A percentile compares a stretch with the other conserved stretches of the same genome.
Evolutionary conservation across 2,888 invertebrate species (phyloP).

Genomic region (Encarsia formosa): DNA sequence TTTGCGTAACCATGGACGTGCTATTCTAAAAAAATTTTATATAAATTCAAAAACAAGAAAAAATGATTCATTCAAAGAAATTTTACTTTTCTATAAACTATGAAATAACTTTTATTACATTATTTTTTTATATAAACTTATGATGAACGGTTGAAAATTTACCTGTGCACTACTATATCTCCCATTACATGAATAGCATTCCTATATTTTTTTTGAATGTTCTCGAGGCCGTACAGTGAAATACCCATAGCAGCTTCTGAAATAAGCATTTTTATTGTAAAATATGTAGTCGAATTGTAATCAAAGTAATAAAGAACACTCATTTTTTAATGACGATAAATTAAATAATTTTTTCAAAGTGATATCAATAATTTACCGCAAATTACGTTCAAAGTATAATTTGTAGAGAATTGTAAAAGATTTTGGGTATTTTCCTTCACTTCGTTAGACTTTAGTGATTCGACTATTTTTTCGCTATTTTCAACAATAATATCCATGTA

Average conservation of each 20-base stretch:
- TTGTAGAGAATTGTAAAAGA: conserved; percentile 57
- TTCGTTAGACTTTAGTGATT: conserved; percentile 37
- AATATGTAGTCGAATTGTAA: too few species aligned
- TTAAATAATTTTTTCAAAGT: background rate
- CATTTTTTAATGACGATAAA: background rate
- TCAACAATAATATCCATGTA: conserved; percentile 50
- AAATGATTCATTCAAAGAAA: background rate
- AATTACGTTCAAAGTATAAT: conserved; percentile 62
- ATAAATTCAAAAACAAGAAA: background rate
- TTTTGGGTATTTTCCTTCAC: conserved; percentile 40
- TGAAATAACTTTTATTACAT: too few species aligned
- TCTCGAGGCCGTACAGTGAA: conserved; percentile 16
- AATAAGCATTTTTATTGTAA: conserved; percentile 29
- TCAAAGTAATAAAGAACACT: background rate
- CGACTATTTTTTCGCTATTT: conserved; percentile 47
- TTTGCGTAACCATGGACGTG: conserved; percentile 58
- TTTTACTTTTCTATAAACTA: background rate
- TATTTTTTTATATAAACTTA: background rate
- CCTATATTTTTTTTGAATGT: conserved; percentile 27
- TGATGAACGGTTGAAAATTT: background rate
- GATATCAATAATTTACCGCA: conserved; percentile 57
- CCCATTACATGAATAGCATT: conserved; percentile 28
- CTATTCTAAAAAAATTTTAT: conserved; percentile 33
- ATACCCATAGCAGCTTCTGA: conserved; percentile 49
- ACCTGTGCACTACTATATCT: conserved; percentile 24